phyloP scores from a whole-genome alignment of 2,113 vertebrate genomes.

The Alligator mississippiensis region DNA sequence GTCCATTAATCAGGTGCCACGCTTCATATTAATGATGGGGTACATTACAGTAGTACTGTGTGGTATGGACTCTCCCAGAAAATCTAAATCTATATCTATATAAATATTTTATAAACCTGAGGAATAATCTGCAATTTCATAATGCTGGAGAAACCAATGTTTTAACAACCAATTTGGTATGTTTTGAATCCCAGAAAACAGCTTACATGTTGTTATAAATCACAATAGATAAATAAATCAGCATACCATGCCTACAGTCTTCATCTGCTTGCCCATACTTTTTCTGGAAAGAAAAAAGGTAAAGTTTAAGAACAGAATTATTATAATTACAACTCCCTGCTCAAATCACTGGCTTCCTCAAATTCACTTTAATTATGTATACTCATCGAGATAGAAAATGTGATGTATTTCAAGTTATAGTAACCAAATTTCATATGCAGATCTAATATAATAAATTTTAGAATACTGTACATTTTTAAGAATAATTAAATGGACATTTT shows the following conservation, averaged over 20 bases:
- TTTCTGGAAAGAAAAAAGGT: conserved; percentile 87
- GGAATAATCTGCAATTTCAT: not conserved
- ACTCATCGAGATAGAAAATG: conserved; percentile 17
- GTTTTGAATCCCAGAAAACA: conserved; percentile 49
- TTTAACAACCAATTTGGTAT: conserved; percentile 22
- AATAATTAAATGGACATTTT: not conserved
- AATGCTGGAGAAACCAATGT: not conserved
- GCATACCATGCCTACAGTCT: conserved; percentile 97
- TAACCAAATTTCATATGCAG: not conserved
- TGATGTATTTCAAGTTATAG: conserved; percentile 8
- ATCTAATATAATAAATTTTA: not conserved
- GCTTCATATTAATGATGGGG: not conserved
- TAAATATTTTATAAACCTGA: not conserved
- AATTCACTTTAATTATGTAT: not conserved
- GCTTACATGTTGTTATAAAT: conserved; percentile 43
- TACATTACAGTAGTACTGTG: not conserved
- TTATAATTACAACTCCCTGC: conserved; percentile 49
- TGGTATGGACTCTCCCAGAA: not conserved
- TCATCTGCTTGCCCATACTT: conserved; percentile 99
- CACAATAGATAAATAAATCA: conserved; percentile 61
- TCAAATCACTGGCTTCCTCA: conserved; percentile 16
- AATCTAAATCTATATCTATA: not conserved
- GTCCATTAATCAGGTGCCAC: not conserved
- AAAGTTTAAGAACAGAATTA: conserved; percentile 66
- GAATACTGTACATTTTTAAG: not conserved